Base-by-base conservation (phyloP, 2,113 vertebrate genomes). In the Donacobius atricapilla region DNA sequence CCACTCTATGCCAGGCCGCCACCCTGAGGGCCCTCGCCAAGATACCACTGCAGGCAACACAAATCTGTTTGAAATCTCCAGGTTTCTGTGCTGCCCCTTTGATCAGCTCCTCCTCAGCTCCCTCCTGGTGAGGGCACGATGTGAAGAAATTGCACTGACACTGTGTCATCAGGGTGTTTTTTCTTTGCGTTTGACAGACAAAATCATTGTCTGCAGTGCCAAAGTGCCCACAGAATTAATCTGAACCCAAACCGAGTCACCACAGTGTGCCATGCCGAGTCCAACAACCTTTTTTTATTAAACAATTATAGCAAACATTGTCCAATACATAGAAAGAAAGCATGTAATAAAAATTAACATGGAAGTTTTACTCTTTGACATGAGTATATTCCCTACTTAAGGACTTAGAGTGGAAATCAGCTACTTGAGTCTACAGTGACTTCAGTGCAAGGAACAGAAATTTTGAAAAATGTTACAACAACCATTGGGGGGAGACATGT, bases 401-500 rank as follows among this genome's bases (percentile, higher is more conserved):
- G 33, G 51, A 79, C n/a, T 91, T 78, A 39, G 1, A 48, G 60
- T 71, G 71, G 63, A 68, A 95, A 96, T 76, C 13, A 61, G 40
- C 50, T 93, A 27, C 61, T 93, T 48, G 12, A 47, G 28, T 42
- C 50, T 79, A 66, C 47, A 40, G 87, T 71, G 76, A 75, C 30
- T 42, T 75, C 31, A 72, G 54, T 16, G 27, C 63, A 58, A 73
- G 40, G 30, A 57, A 72, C 13, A 94, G 69, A 70, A 68, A 80
- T 42, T 5, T n/a, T 28, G 61, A 66, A 23, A 78, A 68, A 77
- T 1, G 3, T 64, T 65, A 64, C 40, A 50, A 20, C 14, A 15
- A 20, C 22, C 42, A 22, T 69, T 45, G 27, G n/a, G 30, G 68
- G 94, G 97, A 48, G 81, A 98, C 93, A 95, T 89, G 56, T 77